Base-by-base conservation (phyloP, 1,140 invertebrate species). In the Drosophila santomea region DNA sequence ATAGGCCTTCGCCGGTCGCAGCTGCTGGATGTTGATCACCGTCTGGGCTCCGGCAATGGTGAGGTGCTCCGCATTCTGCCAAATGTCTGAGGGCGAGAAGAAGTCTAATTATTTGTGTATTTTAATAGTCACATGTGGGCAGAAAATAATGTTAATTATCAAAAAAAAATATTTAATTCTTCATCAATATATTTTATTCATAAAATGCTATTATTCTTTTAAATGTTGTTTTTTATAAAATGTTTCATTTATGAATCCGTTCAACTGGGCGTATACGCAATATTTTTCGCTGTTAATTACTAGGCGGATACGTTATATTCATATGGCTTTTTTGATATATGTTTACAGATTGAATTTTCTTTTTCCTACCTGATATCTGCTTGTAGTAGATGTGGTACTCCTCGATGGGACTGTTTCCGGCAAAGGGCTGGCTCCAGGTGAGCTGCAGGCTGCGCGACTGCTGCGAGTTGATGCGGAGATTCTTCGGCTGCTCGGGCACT, bases 371-470 rank as follows among this genome's bases (percentile, higher is more conserved):
- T 93, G 96, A 94, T 68, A 96, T 96, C 78, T 95, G 95, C 93
- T 97, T 97, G 91, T 97, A 97, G 92, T 97, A 96, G 23, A 97
- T 95, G 60, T 97, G 96, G 91, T 97, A 98, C 85, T 96, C 96
- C 41, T 96, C 96, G 47, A 98, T 96, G 7, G 96, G 96, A 92
- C 96, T 97, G 72, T 98, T 98, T 28, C 97, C 97, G 69, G 97
- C 95, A 88, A 97, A 97, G 2, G 97, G 95, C 92, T 96, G 94
- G 60, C 95, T 96, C 97, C 97, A 98, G 4, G 96, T 95, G 62
- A 98, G 93, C 79, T 96, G 96, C 54, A 97, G 95, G 32, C 95
- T 95, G 85, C 96, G 92, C 74, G 96, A 96, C 91, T 96, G 93
- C 86, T 96, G 96, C 60, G 97, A 96, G 63, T 96, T 95, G n/a